Evolutionary conservation across 2,888 invertebrate species (phyloP), one percentile per base, ranked within the genome.

Genomic region (Clusia tigrina): DNA sequence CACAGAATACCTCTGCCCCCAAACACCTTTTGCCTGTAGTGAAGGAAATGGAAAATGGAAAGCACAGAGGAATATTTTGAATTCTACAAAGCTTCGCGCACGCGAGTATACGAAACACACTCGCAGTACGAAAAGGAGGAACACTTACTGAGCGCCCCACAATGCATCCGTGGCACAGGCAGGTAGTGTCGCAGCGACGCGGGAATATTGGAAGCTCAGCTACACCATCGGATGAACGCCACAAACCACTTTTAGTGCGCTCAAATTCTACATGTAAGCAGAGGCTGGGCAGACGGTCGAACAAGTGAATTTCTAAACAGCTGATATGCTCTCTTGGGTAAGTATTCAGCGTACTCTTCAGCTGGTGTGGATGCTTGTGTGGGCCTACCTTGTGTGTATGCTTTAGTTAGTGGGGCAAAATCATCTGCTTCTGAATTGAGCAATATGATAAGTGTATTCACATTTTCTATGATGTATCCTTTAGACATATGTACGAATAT

Each of bases 161-260:
- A 5, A 12, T 32, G 32, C 32, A n/a, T n/a, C n/a, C n/a, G n/a
- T n/a, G n/a, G n/a, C n/a, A n/a, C n/a, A n/a, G n/a, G n/a, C n/a
- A n/a, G n/a, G n/a, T n/a, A n/a, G 32, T 9, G 32, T 32, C 12
- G 32, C 32, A 32, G 32, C 32, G 12, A 9, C 32, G 6, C 32
- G n/a, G n/a, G n/a, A n/a, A n/a, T n/a, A n/a, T n/a, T 32, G 32
- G 32, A 9, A 32, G 32, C 32, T 9, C 32, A 32, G 32, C 32
- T 32, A 32, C 32, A 6, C 6, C 12, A 32, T 32, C 32, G 32
- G 64, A 64, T 64, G 62, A 66, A 66, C 52, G 42, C 64, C 26
- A 64, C 58, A 62, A 63, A 48, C 56, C 48, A 51, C 9, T 6
- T 18, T 54, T 52, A 37, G 9, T 18, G 17, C 3, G 46, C 24